Conservation (phyloP, 2,113 vertebrate species). For the Fulmarus glacialis region DNA sequence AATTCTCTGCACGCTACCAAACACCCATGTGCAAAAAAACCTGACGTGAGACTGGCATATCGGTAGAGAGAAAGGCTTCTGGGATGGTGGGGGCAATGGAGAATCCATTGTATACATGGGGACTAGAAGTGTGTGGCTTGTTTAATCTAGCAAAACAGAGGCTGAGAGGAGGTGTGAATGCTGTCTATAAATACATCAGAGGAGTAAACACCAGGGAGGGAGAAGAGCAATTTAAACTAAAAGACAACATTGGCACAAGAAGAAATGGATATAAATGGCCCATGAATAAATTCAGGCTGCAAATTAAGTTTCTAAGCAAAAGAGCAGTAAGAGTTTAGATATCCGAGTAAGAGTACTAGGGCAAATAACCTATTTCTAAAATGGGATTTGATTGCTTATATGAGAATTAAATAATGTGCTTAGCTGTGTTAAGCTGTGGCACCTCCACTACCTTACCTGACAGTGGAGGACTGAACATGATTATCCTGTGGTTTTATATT, state of each 20-base stretch:
- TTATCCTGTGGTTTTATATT: background rate
- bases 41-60: background rate
- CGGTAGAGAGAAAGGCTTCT: background rate
- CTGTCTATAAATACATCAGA: background rate
- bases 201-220: background rate
- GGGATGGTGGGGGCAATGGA: background rate
- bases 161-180: background rate
- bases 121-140: background rate
- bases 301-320: constrained; percentile 2
- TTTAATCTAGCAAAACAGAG: background rate
- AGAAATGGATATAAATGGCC: constrained; percentile 3
- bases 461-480: background rate
- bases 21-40: background rate
- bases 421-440: background rate
- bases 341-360: background rate
- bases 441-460: background rate
- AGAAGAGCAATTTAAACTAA: constrained; percentile 17
- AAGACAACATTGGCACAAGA: background rate
- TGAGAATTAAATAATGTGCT: background rate
- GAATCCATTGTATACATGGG: background rate
- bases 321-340: background rate
- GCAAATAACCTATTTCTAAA: background rate
- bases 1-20: background rate
- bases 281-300: constrained; percentile 10
- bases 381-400: background rate